Conservation (phyloP, 2,888 invertebrate genomes). For the Pachliopta kotzebuea region DNA sequence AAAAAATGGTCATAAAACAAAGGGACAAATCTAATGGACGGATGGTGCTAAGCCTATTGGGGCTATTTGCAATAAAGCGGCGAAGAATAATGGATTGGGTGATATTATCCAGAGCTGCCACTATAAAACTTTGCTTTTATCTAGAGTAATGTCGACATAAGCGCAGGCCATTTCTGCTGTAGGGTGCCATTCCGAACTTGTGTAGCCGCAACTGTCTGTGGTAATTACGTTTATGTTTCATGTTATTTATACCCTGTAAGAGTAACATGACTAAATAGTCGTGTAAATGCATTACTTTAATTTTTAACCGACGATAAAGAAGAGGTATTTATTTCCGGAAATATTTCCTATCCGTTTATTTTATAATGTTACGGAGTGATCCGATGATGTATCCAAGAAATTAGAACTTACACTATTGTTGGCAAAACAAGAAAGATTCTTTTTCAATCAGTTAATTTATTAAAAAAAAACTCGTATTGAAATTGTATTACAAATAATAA, state of each 20-base stretch:
- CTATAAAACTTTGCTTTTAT: constrained; percentile 30
- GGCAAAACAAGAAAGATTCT: too few relatives aligned
- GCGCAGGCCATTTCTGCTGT: constrained; percentile 24
- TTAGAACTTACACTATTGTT: too few relatives aligned
- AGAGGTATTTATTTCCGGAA: too few relatives aligned
- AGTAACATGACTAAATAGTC: constrained; percentile 1
- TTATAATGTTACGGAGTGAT: too few relatives aligned
- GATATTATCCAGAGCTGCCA: constrained; percentile 46
- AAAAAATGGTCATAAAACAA: constrained; percentile 67
- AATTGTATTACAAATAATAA: too few relatives aligned
- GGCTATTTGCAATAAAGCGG: constrained; percentile 58
- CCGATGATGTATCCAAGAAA: too few relatives aligned
- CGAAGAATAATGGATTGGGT: constrained; percentile 63
- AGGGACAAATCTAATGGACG: constrained; percentile 65
- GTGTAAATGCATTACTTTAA: not conserved
- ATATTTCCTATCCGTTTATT: too few relatives aligned
- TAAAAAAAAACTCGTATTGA: too few relatives aligned
- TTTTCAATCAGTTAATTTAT: too few relatives aligned
- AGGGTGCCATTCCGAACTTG: constrained; percentile 27
- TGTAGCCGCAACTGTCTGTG: constrained; percentile 23
- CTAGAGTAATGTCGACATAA: constrained; percentile 27
- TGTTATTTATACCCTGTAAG: constrained; percentile 9
- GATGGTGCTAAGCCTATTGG: constrained; percentile 56
- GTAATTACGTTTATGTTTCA: constrained; percentile 23
- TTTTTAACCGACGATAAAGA: not conserved